These are phyloP conservation scores for Pygathrix nemaeus DNA, from an alignment of 2,113 vertebrate genomes.

Conservation along the genomic window DNA sequence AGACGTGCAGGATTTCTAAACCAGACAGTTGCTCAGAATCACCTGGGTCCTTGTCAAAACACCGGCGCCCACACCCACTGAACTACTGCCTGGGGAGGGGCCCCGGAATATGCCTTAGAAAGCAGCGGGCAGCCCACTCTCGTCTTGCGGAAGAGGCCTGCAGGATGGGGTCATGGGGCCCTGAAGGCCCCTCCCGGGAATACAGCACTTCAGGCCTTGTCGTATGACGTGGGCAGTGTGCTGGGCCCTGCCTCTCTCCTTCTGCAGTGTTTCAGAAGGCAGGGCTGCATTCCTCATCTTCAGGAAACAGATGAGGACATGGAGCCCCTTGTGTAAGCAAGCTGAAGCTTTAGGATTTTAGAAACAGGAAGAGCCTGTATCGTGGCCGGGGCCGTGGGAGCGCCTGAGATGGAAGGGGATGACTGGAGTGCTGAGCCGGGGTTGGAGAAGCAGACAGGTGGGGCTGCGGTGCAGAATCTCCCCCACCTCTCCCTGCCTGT, in stretches of 20 bases:
- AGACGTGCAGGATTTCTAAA: background rate
- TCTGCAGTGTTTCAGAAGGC: background rate
- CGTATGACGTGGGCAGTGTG: background rate
- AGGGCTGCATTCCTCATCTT: background rate
- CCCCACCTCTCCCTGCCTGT: background rate
- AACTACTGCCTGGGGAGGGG: background rate
- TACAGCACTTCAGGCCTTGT: background rate
- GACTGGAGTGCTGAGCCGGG: background rate
- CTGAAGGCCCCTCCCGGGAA: background rate
- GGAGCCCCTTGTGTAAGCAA: rapidly evolving
- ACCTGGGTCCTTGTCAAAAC: background rate
- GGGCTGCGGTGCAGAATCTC: background rate
- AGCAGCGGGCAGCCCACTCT: background rate
- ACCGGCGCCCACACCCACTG: background rate
- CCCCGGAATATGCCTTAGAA: background rate
- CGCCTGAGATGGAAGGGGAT: background rate
- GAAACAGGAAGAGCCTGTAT: background rate
- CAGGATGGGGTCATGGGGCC: rapidly evolving
- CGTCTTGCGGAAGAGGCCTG: background rate
- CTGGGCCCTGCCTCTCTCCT: background rate
- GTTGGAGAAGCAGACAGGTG: background rate
- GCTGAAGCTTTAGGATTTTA: background rate
- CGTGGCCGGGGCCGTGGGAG: background rate
- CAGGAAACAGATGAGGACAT: background rate
- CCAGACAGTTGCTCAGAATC: background rate